Percentiles rank a stretch among this genome's conserved stretches.
Conservation (phyloP, 2,797 vertebrate genomes). For the Morus bassanus region DNA sequence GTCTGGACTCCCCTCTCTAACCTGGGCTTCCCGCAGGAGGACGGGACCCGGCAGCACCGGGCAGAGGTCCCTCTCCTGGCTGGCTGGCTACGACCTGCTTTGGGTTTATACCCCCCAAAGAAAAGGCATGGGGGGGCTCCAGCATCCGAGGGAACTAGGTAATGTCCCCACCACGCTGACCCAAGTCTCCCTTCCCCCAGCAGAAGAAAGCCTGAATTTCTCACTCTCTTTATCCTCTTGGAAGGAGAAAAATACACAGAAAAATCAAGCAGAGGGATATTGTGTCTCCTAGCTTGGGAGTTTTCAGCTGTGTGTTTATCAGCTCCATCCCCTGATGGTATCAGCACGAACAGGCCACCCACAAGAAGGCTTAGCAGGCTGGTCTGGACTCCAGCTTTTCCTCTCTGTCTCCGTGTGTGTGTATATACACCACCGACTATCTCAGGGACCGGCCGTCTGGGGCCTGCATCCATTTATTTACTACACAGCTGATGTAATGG, state of each 20-base stretch:
- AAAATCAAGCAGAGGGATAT: not conserved
- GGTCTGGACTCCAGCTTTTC: constrained; percentile 53
- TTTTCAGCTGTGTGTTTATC: constrained; percentile 68
- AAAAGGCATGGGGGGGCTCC: not conserved
- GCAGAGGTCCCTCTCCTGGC: not conserved
- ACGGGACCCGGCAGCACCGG: accelerated
- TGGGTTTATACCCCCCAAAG: not conserved
- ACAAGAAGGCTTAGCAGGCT: constrained; percentile 64
- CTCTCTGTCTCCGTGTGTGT: not conserved
- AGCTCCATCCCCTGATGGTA: constrained; percentile 57
- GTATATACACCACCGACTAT: constrained; percentile 22
- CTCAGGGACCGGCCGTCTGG: constrained; percentile 27
- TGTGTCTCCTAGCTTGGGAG: constrained; percentile 50
- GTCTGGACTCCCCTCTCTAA: not conserved
- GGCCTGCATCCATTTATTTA: constrained; percentile 61
- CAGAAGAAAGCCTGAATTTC: not conserved
- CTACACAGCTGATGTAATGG: constrained; percentile 60
- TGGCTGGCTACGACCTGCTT: accelerated
- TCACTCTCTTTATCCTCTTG: constrained; percentile 33
- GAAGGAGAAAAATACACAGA: constrained; percentile 50
- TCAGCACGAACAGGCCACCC: constrained; percentile 71
- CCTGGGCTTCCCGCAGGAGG: not conserved
- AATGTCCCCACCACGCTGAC: not conserved
- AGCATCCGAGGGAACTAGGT: not conserved
- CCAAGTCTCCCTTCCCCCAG: not conserved